Conservation (phyloP, 37 sponge, comb jelly and placozoan genomes). For the Cliona cf. orientalis region DNA sequence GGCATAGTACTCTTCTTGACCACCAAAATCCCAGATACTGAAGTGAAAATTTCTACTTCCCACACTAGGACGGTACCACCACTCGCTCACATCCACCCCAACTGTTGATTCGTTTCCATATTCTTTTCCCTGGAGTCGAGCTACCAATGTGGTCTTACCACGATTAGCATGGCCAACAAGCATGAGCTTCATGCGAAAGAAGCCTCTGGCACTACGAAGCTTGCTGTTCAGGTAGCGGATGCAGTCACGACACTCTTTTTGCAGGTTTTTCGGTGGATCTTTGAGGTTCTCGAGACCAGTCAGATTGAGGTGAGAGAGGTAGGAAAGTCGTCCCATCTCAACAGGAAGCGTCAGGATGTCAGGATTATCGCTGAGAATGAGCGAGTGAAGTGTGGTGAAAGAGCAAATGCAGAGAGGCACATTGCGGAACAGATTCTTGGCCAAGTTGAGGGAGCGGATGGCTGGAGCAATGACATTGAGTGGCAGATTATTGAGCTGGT, state of each 20-base stretch:
- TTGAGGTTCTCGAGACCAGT: constrained; percentile 77
- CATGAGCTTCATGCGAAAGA: constrained; percentile 94
- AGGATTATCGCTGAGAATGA: constrained; percentile 75
- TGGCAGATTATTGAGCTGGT: constrained; percentile 76
- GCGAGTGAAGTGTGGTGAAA: constrained; percentile 58
- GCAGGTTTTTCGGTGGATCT: constrained; percentile 78
- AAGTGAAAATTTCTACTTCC: constrained; percentile 66
- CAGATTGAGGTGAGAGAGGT: constrained; percentile 53
- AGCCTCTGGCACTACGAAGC: constrained; percentile 73
- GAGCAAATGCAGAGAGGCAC: constrained; percentile 86
- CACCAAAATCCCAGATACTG: constrained; percentile 97
- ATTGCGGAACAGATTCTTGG: constrained; percentile 70
- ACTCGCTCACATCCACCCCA: constrained; percentile 92
- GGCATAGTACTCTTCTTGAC: constrained; percentile 96
- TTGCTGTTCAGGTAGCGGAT: constrained; percentile 85
- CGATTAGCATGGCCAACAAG: constrained; percentile 86
- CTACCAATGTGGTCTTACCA: constrained; percentile 94
- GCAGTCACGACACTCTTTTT: constrained; percentile 59
- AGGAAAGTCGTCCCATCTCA: constrained; percentile 79
- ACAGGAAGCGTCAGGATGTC: constrained; percentile 76
- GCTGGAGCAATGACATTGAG: constrained; percentile 53
- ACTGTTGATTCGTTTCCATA: constrained; percentile 91
- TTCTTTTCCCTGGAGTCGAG: constrained; percentile 81
- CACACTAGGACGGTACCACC: constrained; percentile 60
- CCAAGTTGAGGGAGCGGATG: constrained; percentile 73